Conservation (phyloP, 1,140 invertebrate genomes). For the Plectus sambesii region DNA sequence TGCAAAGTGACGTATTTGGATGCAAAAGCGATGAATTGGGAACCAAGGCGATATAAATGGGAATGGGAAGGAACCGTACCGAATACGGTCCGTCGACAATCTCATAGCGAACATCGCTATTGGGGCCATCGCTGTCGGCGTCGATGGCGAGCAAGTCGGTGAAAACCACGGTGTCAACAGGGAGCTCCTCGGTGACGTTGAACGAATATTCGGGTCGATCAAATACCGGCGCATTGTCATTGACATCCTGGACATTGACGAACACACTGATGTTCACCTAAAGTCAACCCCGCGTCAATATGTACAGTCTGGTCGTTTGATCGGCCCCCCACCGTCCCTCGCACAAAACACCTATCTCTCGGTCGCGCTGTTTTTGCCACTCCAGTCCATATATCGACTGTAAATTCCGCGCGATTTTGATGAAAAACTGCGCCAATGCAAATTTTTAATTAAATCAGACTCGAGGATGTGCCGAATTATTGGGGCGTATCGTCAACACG, state of each 20-base stretch:
- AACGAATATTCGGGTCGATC: slow-evolving; percentile 74
- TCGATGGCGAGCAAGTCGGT: slow-evolving; percentile 77
- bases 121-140: slow-evolving; percentile 78
- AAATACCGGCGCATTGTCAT: slow-evolving; percentile 83
- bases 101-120: slow-evolving; percentile 75
- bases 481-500: background rate
- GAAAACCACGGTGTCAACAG: slow-evolving; percentile 61
- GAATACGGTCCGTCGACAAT: slow-evolving; percentile 23
- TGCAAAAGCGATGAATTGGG: no score
- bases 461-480: slow-evolving; percentile 3
- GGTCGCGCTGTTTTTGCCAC: no score
- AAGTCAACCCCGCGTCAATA: no score
- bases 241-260: slow-evolving; percentile 80
- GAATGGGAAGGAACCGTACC: no score
- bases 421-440: background rate
- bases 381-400: no score
- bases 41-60: no score
- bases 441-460: background rate
- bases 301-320: no score
- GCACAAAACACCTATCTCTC: no score
- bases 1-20: no score
- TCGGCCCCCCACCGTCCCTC: no score
- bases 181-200: slow-evolving; percentile 73
- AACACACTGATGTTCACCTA: slow-evolving; percentile 33
- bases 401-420: no score